Evolutionary conservation across 2,797 vertebrate species (phyloP).

Genomic region (Erpetoichthys calabaricus): DNA sequence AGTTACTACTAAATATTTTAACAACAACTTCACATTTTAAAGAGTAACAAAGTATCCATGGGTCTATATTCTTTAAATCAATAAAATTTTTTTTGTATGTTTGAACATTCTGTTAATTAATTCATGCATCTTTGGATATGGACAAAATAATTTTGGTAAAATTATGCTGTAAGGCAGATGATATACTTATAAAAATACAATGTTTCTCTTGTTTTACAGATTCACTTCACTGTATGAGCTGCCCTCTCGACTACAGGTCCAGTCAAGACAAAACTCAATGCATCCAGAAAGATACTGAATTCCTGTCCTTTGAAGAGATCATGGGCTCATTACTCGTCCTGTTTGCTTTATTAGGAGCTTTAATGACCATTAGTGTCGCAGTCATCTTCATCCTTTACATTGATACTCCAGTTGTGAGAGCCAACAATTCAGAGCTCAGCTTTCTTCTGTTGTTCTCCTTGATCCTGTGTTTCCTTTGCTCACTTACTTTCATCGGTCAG

Average conservation of each 20-base stretch:
- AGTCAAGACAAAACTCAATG: conserved; percentile 33
- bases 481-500: conserved; percentile 43
- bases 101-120: too few relatives aligned
- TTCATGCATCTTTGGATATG: too few relatives aligned
- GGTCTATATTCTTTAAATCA: too few relatives aligned
- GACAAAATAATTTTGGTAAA: too few relatives aligned
- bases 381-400: conserved; percentile 30
- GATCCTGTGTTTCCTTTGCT: conserved; percentile 41
- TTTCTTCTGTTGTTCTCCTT: conserved; percentile 44
- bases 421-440: conserved; percentile 53
- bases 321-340: conserved; percentile 39
- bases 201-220: conserved; percentile 23
- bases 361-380: conserved; percentile 26
- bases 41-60: too few relatives aligned
- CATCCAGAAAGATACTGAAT: conserved; percentile 35
- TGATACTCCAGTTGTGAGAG: conserved; percentile 43
- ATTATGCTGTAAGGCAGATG: too few relatives aligned
- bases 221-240: conserved; percentile 38
- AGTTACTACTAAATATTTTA: too few relatives aligned
- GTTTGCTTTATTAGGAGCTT: conserved; percentile 33
- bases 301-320: conserved; percentile 37
- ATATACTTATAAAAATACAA: too few relatives aligned
- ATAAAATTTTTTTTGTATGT: too few relatives aligned
- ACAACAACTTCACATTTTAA: too few relatives aligned
- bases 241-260: conserved; percentile 37